Evolutionary conservation across 2,888 invertebrate genomes (phyloP), one percentile per base, ranked within the genome.

Genomic region (Polydrusus pterygomalis): DNA sequence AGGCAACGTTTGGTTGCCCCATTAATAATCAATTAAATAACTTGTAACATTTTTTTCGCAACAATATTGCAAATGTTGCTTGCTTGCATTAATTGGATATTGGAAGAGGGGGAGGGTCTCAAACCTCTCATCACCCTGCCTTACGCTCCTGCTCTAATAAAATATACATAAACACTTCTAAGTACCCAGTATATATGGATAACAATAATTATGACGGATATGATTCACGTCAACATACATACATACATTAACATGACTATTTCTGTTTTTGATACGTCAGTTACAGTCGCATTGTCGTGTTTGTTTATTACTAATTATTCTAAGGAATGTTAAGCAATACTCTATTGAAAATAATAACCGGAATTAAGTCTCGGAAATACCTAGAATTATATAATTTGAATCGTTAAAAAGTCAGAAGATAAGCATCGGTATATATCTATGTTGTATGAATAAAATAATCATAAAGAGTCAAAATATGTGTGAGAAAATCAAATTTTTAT

Each of bases 291-390:
- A 49, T n/a, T 54, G 17, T 43, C 15, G 25, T 51, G 60, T 70
- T 38, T 65, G 20, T 73, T 73, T 73, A 73, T 73, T 30, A 47
- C 56, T 73, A 67, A 73, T 67, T 73, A 67, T 67, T 73, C 73
- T 18, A 40, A 67, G 49, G 73, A 73, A 73, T 73, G 67, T 47
- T 67, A 64, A 65, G 47, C 30, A 58, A 67, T 67, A 20, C 65
- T 60, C 49, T 65, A 45, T 30, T n/a, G 65, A 34, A 67, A 64
- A 54, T 17, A 64, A 64, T 54, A 40, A 30, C 47, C 40, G 15
- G 47, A 70, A 70, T 17, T 70, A 70, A 49, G 63, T 18, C 49
- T 71, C 54, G 64, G 64, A 64, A 71, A 63, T 71, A 71, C 71
- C 56, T 64, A 56, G 43, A 43, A 56, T 64, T 64, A 71, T 63